A percentile compares a stretch with the other conserved stretches of the same genome.
Evolutionary conservation across 2,113 vertebrate genomes (phyloP).

Genomic region (Euleptes europaea): DNA sequence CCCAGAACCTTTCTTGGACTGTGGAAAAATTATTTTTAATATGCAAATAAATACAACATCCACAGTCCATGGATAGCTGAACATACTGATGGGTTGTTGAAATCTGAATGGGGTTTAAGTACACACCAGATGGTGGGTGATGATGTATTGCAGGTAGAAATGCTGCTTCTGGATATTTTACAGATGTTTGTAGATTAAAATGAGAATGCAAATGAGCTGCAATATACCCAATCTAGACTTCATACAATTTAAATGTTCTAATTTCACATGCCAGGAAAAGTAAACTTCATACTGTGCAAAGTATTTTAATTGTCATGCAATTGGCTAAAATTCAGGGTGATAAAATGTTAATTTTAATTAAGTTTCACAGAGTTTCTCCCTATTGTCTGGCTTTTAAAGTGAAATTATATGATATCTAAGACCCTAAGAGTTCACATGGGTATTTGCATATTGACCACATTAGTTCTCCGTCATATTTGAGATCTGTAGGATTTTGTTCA

Average conservation of each 20-base stretch:
- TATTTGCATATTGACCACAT: conserved; percentile 37
- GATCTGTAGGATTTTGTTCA: conserved; percentile 32
- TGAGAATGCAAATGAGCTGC: not conserved
- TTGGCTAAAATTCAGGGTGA: conserved; percentile 7
- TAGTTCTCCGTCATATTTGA: conserved; percentile 24
- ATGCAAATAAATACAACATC: not conserved
- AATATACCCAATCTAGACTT: not conserved
- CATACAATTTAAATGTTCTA: not conserved
- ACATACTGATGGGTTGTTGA: not conserved
- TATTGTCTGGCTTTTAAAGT: not conserved
- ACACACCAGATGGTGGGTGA: not conserved
- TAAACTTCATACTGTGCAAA: not conserved
- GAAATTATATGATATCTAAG: conserved; percentile 12
- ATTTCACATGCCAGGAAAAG: conserved; percentile 12
- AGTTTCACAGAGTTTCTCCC: conserved; percentile 9
- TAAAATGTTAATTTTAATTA: conserved; percentile 27
- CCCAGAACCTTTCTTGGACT: not conserved
- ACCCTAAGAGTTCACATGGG: not conserved
- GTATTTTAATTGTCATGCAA: not conserved
- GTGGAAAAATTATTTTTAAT: not conserved
- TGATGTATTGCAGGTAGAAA: not conserved
- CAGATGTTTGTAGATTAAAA: conserved; percentile 15
- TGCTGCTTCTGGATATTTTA: not conserved
- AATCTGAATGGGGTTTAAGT: not conserved
- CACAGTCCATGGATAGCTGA: not conserved